Conservation (phyloP, 2,797 vertebrate genomes). For the Phalanger gymnotis region DNA sequence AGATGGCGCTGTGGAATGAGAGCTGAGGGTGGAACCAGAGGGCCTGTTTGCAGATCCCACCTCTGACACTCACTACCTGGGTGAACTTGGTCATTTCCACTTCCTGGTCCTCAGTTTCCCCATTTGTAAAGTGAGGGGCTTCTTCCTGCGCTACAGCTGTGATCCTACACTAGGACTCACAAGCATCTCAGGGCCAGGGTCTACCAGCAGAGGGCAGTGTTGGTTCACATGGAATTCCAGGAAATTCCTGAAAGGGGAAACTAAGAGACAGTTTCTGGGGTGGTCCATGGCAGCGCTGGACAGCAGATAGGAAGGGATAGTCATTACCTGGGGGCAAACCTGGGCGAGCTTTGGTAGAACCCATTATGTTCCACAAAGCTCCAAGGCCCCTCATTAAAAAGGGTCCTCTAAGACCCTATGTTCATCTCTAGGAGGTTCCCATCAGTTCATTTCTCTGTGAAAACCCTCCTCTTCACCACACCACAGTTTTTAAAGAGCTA, state of each 20-base stretch:
- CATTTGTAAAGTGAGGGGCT: background rate
- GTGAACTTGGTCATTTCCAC: background rate
- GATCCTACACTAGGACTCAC: background rate
- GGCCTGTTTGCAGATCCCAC: background rate
- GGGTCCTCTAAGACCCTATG: background rate
- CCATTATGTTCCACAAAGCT: background rate
- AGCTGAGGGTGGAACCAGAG: background rate
- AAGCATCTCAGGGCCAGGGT: background rate
- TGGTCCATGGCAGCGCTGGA: background rate
- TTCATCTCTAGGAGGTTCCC: background rate
- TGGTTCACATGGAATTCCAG: background rate
- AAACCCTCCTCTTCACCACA: background rate
- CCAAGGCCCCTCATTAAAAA: background rate
- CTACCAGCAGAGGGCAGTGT: background rate
- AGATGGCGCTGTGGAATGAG: background rate
- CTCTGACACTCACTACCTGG: background rate
- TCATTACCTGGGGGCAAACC: background rate
- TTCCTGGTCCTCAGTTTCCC: background rate
- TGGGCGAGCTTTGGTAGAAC: background rate
- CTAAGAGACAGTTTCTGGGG: background rate
- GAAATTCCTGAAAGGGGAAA: background rate
- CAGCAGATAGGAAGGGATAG: background rate
- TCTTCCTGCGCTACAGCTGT: background rate
- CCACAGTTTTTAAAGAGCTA: background rate
- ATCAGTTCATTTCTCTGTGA: background rate